Conservation (phyloP, 2,888 invertebrate species). For the Itoplectis maculator region DNA sequence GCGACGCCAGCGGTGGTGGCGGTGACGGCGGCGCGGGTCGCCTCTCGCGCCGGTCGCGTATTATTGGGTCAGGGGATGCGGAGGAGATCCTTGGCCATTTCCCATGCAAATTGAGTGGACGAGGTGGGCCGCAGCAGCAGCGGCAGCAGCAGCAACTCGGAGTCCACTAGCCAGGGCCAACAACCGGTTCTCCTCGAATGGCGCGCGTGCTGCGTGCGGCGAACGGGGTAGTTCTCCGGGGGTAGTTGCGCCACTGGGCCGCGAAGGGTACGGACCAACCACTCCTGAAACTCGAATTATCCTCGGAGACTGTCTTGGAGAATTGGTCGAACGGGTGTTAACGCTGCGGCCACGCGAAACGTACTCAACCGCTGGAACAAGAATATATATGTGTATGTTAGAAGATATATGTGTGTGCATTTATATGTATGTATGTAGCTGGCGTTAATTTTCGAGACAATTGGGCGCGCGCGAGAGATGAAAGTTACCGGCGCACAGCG, state of each 20-base stretch:
- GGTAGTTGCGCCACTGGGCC: conserved; percentile 21
- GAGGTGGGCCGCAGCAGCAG: conserved; percentile 62
- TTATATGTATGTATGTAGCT: no score
- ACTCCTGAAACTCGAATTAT: conserved; percentile 40
- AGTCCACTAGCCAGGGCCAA: conserved; percentile 62
- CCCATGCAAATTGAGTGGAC: conserved; percentile 77
- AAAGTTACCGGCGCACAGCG: neutral
- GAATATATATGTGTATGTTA: neutral
- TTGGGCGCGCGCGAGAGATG: neutral
- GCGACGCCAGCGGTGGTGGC: no score
- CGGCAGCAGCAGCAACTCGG: no score
- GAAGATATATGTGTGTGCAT: no score
- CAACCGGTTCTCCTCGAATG: conserved; percentile 22
- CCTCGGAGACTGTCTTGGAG: conserved; percentile 38
- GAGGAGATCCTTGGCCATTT: conserved; percentile 73
- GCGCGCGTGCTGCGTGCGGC: neutral
- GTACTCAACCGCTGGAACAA: neutral
- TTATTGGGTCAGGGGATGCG: conserved; percentile 74
- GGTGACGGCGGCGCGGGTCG: conserved; percentile 44
- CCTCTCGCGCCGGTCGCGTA: conserved; percentile 67
- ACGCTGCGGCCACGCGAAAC: neutral
- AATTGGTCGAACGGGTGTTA: conserved; percentile 15
- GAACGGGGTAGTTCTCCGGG: neutral
- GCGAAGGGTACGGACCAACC: conserved; percentile 25
- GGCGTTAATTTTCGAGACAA: conserved; percentile 20